Percentiles rank a stretch among this genome's conserved stretches.
phyloP scores from a whole-genome alignment of 2,113 vertebrate species.

The Macquaria ambigua region DNA sequence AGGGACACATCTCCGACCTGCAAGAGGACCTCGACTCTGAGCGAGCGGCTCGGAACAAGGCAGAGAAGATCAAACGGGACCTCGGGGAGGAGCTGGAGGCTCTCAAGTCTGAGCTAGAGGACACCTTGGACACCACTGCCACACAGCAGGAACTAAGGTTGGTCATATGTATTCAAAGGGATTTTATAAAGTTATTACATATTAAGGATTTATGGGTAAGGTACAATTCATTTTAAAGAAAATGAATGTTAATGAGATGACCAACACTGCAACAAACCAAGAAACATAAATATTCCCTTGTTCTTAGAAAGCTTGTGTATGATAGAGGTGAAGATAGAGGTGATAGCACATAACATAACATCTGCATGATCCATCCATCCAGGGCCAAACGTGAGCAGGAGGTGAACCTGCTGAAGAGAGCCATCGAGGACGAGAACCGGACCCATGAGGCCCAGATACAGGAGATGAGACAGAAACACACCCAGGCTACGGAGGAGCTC shows the following conservation, averaged over 20 bases:
- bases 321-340: neutral
- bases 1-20: constrained; percentile 93
- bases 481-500: constrained; percentile 92
- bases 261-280: neutral
- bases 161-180: neutral
- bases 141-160: constrained; percentile 96
- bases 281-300: neutral
- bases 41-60: constrained; percentile 90
- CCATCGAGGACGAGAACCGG: constrained; percentile 93
- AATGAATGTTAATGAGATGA: neutral
- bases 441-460: constrained; percentile 93
- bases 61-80: constrained; percentile 95
- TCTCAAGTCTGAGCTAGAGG: constrained; percentile 95
- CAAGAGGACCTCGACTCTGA: constrained; percentile 96
- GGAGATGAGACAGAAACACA: constrained; percentile 96
- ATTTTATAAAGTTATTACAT: neutral
- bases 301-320: neutral
- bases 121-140: constrained; percentile 94
- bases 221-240: neutral
- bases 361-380: constrained; percentile 20
- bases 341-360: neutral
- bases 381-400: constrained; percentile 97
- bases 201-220: neutral
- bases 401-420: constrained; percentile 91
- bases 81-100: constrained; percentile 96